Percentiles rank a stretch among this genome's conserved stretches.
These are phyloP conservation scores for Spermophilus dauricus DNA, from an alignment of 2,113 vertebrate species.

Conservation along the genomic window DNA sequence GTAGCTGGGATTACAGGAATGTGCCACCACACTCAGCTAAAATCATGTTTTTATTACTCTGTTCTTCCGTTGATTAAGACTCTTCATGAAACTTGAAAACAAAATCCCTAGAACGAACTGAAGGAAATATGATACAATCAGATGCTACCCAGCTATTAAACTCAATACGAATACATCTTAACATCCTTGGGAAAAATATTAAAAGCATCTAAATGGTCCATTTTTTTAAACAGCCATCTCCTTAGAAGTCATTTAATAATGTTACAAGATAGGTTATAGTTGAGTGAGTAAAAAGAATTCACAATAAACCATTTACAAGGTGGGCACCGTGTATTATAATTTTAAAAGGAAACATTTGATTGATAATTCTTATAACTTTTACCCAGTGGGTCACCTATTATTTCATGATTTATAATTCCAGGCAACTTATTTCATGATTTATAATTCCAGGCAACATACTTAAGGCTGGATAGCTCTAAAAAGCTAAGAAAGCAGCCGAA, in stretches of 20 bases:
- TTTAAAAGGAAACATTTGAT: not conserved
- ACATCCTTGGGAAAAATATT: not conserved
- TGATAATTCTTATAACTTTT: not conserved
- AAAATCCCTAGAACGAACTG: not conserved
- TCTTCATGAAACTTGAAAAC: not conserved
- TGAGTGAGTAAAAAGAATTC: slow-evolving; percentile 20
- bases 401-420: not conserved
- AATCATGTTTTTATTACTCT: not conserved
- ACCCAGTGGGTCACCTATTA: not conserved
- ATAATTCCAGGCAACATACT: not conserved
- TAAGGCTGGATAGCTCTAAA: not conserved
- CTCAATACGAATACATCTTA: not conserved
- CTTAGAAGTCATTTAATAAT: not conserved
- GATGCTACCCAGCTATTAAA: not conserved
- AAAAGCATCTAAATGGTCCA: not conserved
- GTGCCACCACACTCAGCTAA: too few relatives aligned
- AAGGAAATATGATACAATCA: not conserved
- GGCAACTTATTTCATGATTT: not conserved
- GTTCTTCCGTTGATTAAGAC: not conserved
- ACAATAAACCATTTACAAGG: not conserved
- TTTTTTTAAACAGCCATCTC: not conserved
- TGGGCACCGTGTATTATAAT: not conserved
- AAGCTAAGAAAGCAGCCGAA: not conserved
- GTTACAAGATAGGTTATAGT: not conserved
- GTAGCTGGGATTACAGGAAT: too few relatives aligned